Percentiles rank a stretch among this genome's conserved stretches.
Conservation (phyloP, 2,888 invertebrate species). For the Ditula angustiorana region DNA sequence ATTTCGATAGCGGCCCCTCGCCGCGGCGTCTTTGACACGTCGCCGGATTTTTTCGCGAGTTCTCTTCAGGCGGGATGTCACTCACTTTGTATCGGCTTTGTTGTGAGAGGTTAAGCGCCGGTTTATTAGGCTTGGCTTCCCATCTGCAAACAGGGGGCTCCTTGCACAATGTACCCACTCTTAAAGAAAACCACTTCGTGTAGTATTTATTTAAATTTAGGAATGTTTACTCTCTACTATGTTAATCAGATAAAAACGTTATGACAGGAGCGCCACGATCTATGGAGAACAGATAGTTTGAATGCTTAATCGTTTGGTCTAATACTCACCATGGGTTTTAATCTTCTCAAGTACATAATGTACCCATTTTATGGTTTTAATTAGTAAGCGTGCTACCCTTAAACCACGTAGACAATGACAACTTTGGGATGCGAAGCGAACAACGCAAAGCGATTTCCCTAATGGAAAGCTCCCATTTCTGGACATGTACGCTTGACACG, state of each 20-base stretch:
- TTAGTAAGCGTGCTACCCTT: not conserved
- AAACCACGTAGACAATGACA: slow-evolving; percentile 11
- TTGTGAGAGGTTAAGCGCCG: slow-evolving; percentile 82
- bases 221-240: not conserved
- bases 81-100: slow-evolving; percentile 85
- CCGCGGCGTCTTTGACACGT: slow-evolving; percentile 86
- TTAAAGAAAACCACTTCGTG: slow-evolving; percentile 15
- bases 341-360: no score
- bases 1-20: slow-evolving; percentile 80
- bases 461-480: slow-evolving; percentile 28
- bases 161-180: slow-evolving; percentile 26
- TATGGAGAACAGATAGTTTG: no score
- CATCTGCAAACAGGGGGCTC: slow-evolving; percentile 77
- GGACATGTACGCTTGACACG: slow-evolving; percentile 32
- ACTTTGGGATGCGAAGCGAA: slow-evolving; percentile 15
- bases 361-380: no score
- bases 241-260: not conserved
- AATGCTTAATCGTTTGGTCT: no score
- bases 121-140: slow-evolving; percentile 83
- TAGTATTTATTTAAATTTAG: not conserved
- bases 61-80: slow-evolving; percentile 82
- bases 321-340: no score
- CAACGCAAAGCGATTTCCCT: slow-evolving; percentile 34
- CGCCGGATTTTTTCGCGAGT: slow-evolving; percentile 81
- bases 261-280: no score